phyloP scores from a whole-genome alignment of 2,888 invertebrate species.

The Andrena chrysosceles region DNA sequence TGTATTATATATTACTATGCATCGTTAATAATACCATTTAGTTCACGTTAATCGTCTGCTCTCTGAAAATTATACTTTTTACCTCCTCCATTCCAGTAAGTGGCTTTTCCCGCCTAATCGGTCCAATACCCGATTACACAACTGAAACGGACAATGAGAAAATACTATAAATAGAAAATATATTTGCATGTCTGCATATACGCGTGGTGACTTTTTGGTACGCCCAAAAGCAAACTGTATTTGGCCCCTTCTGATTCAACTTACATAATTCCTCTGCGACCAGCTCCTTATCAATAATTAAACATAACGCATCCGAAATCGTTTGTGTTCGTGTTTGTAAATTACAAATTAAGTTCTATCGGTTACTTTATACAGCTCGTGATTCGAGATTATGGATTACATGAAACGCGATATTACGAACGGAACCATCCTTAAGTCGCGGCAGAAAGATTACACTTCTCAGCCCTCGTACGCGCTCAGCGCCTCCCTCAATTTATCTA shows the following conservation, averaged over 20 bases:
- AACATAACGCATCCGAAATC: constrained; percentile 24
- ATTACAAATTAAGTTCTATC: constrained; percentile 15
- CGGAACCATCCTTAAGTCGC: constrained; percentile 7
- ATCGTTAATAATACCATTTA: constrained; percentile 41
- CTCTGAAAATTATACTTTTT: constrained; percentile 14
- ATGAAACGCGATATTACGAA: constrained; percentile 12
- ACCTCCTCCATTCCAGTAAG: constrained; percentile 14
- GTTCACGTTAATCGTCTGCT: neutral
- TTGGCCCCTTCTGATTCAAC: constrained; percentile 43
- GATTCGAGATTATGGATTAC: constrained; percentile 11
- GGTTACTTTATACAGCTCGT: neutral
- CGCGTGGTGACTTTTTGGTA: constrained; percentile 22
- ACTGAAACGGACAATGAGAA: constrained; percentile 31
- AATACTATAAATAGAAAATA: constrained; percentile 47
- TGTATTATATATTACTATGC: constrained; percentile 58
- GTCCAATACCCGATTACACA: neutral
- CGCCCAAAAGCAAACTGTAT: constrained; percentile 31
- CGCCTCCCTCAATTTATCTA: constrained; percentile 89
- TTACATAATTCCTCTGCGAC: constrained; percentile 25
- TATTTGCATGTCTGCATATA: constrained; percentile 25
- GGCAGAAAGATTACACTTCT: neutral
- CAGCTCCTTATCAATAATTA: constrained; percentile 34
- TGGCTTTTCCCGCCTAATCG: constrained; percentile 10
- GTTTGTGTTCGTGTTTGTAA: constrained; percentile 4
- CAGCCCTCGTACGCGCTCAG: constrained; percentile 84